Conservation (phyloP, 2,113 vertebrate genomes). For the Motacilla alba region DNA sequence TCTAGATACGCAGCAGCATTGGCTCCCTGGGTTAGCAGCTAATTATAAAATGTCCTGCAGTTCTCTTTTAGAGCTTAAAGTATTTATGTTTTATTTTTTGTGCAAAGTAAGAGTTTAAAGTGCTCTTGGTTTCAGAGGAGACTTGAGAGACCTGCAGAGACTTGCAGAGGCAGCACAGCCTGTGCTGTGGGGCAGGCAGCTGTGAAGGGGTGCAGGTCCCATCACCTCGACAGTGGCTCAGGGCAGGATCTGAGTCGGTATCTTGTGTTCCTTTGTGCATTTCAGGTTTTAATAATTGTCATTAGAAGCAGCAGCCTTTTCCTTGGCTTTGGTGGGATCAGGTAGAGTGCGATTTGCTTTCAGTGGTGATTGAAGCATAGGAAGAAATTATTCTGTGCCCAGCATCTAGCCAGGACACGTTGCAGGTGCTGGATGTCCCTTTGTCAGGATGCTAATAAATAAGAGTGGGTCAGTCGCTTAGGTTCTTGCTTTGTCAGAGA, state of each 20-base stretch:
- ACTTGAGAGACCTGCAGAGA: background rate
- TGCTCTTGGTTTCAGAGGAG: background rate
- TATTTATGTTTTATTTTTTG: background rate
- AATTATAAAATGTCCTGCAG: conserved; percentile 37
- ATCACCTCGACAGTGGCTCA: rapidly evolving
- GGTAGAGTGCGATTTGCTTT: background rate
- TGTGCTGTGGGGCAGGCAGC: background rate
- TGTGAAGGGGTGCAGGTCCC: background rate
- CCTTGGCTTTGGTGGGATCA: background rate
- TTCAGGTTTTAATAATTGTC: background rate
- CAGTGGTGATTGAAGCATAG: background rate
- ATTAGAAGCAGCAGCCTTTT: background rate
- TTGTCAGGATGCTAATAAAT: background rate
- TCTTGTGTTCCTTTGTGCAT: background rate
- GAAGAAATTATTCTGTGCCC: background rate
- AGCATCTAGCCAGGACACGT: background rate
- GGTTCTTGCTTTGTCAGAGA: background rate
- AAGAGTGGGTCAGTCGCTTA: background rate
- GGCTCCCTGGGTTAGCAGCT: background rate
- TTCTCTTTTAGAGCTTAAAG: conserved; percentile 16
- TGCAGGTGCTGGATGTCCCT: background rate
- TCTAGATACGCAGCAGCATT: background rate
- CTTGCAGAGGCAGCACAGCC: background rate
- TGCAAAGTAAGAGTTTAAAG: background rate
- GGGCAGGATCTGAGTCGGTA: background rate